phyloP scores from a whole-genome alignment of 1,140 invertebrate genomes.

The Drosophila aff. region DNA sequence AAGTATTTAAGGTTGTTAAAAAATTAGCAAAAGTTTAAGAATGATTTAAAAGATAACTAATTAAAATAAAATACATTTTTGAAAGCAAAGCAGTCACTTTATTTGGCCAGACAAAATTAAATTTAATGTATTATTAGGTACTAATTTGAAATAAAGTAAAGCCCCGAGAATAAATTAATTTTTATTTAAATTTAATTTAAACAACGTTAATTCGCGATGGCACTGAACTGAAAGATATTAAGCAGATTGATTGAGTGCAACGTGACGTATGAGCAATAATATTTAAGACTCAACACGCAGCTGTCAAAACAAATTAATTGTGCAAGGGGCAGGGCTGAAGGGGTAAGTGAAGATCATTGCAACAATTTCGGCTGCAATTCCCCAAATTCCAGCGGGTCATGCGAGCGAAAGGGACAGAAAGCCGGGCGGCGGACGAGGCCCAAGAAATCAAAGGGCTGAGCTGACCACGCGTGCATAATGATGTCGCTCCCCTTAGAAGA shows the following conservation, averaged over 20 bases:
- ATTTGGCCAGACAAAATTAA: too few species aligned
- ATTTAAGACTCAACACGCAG: slow-evolving; percentile 37
- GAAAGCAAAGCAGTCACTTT: background rate
- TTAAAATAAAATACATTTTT: too few species aligned
- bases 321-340: background rate
- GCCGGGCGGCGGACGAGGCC: background rate
- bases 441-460: slow-evolving; percentile 57
- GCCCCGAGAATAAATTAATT: background rate
- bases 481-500: slow-evolving; percentile 79
- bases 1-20: too few species aligned
- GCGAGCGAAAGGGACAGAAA: slow-evolving; percentile 7
- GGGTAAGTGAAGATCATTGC: slow-evolving; percentile 18
- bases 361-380: slow-evolving; percentile 47
- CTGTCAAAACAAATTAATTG: slow-evolving; percentile 49
- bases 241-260: slow-evolving; percentile 37
- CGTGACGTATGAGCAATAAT: slow-evolving; percentile 47
- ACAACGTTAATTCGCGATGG: background rate
- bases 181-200: background rate
- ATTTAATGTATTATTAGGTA: too few species aligned
- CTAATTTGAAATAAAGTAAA: background rate
- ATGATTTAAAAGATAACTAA: too few species aligned
- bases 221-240: background rate
- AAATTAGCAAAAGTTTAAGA: too few species aligned
- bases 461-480: slow-evolving; percentile 82
- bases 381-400: slow-evolving; percentile 28